phyloP scores from a whole-genome alignment of 1,140 invertebrate species.

The Bemisia tabaci region DNA sequence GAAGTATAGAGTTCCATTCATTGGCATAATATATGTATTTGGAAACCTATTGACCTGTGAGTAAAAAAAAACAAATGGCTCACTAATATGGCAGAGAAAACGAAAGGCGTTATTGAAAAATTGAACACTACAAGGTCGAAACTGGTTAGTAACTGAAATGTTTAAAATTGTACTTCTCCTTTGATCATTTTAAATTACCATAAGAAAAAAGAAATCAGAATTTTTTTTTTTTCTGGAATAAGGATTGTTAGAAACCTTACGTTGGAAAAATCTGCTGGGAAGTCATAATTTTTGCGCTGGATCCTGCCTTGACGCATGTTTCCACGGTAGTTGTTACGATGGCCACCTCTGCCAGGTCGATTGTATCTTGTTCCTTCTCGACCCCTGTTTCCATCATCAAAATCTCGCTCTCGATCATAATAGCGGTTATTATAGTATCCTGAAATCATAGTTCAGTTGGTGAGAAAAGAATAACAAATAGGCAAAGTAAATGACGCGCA shows the following conservation, averaged over 20 bases:
- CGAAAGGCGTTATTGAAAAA: no score
- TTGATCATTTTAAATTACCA: no score
- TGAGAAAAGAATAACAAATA: no score
- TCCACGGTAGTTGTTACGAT: neutral
- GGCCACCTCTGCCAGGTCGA: neutral
- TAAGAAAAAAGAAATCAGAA: no score
- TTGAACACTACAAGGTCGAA: no score
- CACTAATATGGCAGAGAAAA: no score
- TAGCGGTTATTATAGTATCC: neutral
- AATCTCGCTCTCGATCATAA: neutral
- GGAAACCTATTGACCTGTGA: neutral
- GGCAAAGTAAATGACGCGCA: no score
- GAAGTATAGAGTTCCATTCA: neutral
- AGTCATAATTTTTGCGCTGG: neutral
- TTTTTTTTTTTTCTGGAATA: no score
- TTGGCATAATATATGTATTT: neutral
- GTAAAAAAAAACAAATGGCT: neutral
- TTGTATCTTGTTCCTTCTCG: neutral
- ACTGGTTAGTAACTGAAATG: no score
- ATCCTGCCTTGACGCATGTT: neutral
- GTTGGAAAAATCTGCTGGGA: neutral
- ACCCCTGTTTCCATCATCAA: neutral
- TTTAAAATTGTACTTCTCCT: no score
- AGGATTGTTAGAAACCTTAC: no score
- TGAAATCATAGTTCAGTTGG: no score